These are phyloP conservation scores for Chelon labrosus DNA, from an alignment of 2,797 vertebrate genomes.

Conservation along the genomic window DNA sequence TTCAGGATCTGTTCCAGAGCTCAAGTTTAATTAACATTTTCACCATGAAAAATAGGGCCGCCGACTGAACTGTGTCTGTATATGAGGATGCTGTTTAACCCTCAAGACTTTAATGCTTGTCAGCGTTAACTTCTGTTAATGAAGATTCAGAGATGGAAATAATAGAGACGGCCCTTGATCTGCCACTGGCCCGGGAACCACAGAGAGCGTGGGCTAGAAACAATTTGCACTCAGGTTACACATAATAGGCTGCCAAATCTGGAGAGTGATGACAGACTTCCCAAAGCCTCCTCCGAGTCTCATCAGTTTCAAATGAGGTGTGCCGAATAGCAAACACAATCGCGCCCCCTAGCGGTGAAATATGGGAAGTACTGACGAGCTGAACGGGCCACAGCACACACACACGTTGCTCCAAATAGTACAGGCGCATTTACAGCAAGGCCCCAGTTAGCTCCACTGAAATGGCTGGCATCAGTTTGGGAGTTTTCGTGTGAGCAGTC, in stretches of 20 bases:
- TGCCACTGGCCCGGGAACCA: neutral
- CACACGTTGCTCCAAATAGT: neutral
- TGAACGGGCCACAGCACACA: neutral
- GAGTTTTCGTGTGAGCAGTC: neutral
- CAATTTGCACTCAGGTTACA: neutral
- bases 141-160: neutral
- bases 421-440: neutral
- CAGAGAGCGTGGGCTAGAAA: neutral
- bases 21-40: neutral
- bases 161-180: neutral
- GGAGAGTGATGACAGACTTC: neutral
- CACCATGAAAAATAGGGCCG: neutral
- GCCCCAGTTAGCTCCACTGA: too few species aligned
- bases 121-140: neutral
- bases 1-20: neutral
- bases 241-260: neutral
- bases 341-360: constrained; percentile 39
- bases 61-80: neutral
- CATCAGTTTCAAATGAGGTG: neutral
- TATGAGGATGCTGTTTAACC: neutral
- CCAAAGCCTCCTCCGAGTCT: neutral
- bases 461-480: too few species aligned
- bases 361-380: constrained; percentile 11
- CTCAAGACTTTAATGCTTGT: neutral
- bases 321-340: neutral